phyloP scores from a whole-genome alignment of 1,140 invertebrate genomes.

The Drepana arcuata region DNA sequence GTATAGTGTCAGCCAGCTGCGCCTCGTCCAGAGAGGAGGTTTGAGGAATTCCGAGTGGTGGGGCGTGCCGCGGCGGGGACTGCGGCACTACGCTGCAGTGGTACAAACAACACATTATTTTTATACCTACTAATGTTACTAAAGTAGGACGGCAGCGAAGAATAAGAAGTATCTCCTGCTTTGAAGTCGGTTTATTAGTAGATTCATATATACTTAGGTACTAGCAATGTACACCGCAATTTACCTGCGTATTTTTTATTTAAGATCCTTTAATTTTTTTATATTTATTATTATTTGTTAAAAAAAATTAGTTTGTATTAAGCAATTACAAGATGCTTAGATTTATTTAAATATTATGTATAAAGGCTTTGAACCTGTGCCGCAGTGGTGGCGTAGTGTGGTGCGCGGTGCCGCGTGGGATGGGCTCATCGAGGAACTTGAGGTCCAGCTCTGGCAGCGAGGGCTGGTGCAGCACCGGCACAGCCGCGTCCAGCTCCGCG shows the following conservation, averaged over 20 bases:
- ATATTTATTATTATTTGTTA: too few relatives aligned
- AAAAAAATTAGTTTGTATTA: too few relatives aligned
- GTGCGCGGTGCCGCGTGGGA: constrained; percentile 47
- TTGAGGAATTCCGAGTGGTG: constrained; percentile 29
- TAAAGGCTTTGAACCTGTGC: constrained; percentile 43
- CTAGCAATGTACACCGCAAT: too few relatives aligned
- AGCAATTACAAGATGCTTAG: too few relatives aligned
- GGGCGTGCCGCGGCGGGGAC: constrained; percentile 34
- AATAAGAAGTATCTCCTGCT: too few relatives aligned
- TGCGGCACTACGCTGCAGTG: constrained; percentile 29
- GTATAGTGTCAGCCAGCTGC: constrained; percentile 73
- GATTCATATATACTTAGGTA: too few relatives aligned
- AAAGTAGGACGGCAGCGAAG: too few relatives aligned
- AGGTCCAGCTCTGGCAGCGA: constrained; percentile 57
- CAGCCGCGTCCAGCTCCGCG: constrained; percentile 61
- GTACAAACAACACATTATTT: constrained; percentile 2
- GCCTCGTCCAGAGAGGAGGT: constrained; percentile 62
- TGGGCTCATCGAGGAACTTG: constrained; percentile 71
- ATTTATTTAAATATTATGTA: too few relatives aligned
- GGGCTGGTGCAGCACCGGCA: constrained; percentile 26
- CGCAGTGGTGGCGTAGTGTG: constrained; percentile 56
- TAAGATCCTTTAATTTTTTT: too few relatives aligned
- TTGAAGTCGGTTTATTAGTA: neutral
- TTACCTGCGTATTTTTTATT: too few relatives aligned
- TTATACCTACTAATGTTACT: constrained; percentile 11